phyloP scores from a whole-genome alignment of 2,888 invertebrate species.

The Arrhopalites spinosus region DNA sequence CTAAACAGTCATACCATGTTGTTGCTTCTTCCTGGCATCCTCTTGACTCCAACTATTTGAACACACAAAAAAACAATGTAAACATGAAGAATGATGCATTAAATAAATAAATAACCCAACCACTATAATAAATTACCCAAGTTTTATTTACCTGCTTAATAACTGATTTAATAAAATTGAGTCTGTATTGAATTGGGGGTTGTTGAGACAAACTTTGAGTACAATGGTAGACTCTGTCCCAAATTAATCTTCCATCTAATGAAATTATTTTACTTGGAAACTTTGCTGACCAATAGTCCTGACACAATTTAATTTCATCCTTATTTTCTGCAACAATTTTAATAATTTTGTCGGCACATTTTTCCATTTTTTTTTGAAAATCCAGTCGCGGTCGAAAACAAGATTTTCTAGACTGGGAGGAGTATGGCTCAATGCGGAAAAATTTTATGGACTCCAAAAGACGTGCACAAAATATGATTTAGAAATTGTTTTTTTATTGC shows the following conservation, averaged over 20 bases:
- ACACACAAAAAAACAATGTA: background rate
- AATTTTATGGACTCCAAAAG: too few species aligned
- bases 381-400: too few species aligned
- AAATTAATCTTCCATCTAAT: background rate
- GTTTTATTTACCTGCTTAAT: slow-evolving; percentile 27
- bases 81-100: background rate
- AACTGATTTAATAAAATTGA: slow-evolving; percentile 21
- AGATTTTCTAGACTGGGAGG: too few species aligned
- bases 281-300: slow-evolving; percentile 24
- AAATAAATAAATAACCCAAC: background rate
- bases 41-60: slow-evolving; percentile 12
- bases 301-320: background rate
- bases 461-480: too few species aligned
- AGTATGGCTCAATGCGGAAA: too few species aligned
- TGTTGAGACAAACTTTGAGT: slow-evolving; percentile 14
- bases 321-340: too few species aligned
- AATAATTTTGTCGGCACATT: too few species aligned
- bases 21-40: slow-evolving; percentile 3
- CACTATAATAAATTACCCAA: too few species aligned
- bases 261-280: slow-evolving; percentile 26
- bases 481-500: too few species aligned
- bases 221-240: background rate
- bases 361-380: too few species aligned
- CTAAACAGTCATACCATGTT: slow-evolving; percentile 28
- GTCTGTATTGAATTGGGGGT: slow-evolving; percentile 31